These are phyloP conservation scores for Triops longicaudatus DNA, from an alignment of 1,140 invertebrate species.

Conservation along the genomic window DNA sequence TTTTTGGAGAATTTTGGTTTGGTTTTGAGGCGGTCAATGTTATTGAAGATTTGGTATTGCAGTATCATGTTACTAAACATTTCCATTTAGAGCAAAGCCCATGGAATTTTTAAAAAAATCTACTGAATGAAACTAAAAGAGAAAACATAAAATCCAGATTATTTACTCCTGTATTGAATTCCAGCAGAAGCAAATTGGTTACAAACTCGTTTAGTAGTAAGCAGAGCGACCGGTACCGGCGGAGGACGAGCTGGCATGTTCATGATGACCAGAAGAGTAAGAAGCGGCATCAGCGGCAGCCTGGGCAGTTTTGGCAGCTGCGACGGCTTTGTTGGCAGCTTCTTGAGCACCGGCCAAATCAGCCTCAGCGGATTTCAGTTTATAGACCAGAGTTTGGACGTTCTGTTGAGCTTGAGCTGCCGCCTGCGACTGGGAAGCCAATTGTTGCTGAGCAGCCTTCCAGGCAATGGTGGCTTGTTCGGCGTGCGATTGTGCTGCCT, in stretches of 20 bases:
- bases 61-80: too few relatives aligned
- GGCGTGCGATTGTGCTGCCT: conserved; percentile 33
- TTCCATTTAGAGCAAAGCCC: too few relatives aligned
- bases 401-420: conserved; percentile 35
- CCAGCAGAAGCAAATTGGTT: neutral
- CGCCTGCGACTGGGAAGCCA: conserved; percentile 34
- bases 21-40: too few relatives aligned
- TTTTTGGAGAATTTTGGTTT: too few relatives aligned
- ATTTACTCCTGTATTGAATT: neutral
- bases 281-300: conserved; percentile 29
- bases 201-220: neutral
- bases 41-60: too few relatives aligned
- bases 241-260: neutral
- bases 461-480: conserved; percentile 33
- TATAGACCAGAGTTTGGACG: conserved; percentile 35
- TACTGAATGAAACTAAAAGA: neutral
- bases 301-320: conserved; percentile 32
- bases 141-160: neutral
- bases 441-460: conserved; percentile 31
- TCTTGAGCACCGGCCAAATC: conserved; percentile 35
- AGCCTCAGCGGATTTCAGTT: conserved; percentile 34
- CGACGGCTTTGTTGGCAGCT: conserved; percentile 33
- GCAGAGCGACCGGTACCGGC: neutral
- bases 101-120: too few relatives aligned
- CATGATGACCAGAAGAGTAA: conserved; percentile 22